phyloP scores from a whole-genome alignment of 35 echinoderm and acorn worm species.

The Strongylocentrotus purpuratus region DNA sequence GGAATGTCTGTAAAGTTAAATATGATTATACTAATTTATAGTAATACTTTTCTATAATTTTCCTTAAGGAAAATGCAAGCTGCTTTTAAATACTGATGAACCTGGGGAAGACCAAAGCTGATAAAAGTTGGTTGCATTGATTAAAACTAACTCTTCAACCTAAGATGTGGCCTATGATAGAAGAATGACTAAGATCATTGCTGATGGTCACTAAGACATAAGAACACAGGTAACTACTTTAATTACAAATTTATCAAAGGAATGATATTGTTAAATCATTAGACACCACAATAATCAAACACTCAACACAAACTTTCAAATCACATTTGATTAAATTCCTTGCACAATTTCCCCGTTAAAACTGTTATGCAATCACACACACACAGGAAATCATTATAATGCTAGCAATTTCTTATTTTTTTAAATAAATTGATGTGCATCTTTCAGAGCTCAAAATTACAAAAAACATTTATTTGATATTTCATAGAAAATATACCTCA shows the following conservation, averaged over 20 bases:
- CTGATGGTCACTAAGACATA: too few species aligned
- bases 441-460: neutral
- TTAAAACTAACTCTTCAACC: too few species aligned
- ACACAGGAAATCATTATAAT: neutral
- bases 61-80: neutral
- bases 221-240: too few species aligned
- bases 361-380: neutral
- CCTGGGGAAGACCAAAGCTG: neutral
- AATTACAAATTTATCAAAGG: neutral
- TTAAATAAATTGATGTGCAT: neutral
- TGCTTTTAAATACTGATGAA: conserved; percentile 1
- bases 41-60: neutral
- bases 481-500: neutral
- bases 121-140: neutral
- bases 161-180: too few species aligned
- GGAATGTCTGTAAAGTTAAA: too few species aligned
- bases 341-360: neutral
- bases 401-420: too few species aligned
- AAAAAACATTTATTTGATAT: neutral
- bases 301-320: neutral
- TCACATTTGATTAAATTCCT: neutral
- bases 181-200: too few species aligned
- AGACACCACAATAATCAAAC: neutral
- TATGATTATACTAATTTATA: neutral
- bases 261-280: neutral